Percentiles rank a stretch among this genome's conserved stretches.
phyloP scores from a whole-genome alignment of 2,113 vertebrate genomes.

The Ammodytes marinus region DNA sequence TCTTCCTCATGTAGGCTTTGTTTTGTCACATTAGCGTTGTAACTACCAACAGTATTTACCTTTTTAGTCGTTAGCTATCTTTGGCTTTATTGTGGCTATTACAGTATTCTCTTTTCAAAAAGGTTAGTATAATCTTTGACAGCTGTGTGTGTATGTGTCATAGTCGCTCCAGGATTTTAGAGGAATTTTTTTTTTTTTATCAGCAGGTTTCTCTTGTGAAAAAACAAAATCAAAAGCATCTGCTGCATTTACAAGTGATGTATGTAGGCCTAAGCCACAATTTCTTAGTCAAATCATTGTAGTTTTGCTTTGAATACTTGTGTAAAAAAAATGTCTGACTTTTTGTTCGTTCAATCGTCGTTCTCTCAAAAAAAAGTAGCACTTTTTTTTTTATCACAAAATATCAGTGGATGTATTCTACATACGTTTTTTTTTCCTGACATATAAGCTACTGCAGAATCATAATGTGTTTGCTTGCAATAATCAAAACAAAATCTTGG shows the following conservation, averaged over 20 bases:
- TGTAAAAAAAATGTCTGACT: background rate
- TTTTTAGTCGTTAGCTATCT: conserved; percentile 54
- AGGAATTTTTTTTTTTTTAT: conserved; percentile 17
- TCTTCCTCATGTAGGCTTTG: conserved; percentile 66
- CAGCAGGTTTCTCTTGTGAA: conserved; percentile 25
- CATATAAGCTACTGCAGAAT: conserved; percentile 26
- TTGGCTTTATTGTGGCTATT: conserved; percentile 64
- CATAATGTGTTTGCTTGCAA: conserved; percentile 60
- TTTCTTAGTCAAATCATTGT: background rate
- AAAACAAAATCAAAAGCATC: background rate
- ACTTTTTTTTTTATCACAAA: conserved; percentile 37
- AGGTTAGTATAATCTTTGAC: conserved; percentile 26
- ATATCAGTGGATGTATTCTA: background rate
- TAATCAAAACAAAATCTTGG: conserved; percentile 62
- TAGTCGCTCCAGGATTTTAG: conserved; percentile 45
- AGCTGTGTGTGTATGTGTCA: conserved; percentile 58
- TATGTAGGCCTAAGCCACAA: background rate
- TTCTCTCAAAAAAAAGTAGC: conserved; percentile 31
- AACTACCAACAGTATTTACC: conserved; percentile 67
- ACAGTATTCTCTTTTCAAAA: conserved; percentile 42
- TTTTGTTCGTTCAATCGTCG: background rate
- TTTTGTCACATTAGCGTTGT: conserved; percentile 62
- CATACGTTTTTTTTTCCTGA: background rate
- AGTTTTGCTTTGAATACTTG: background rate
- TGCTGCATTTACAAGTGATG: background rate